Evolutionary conservation across 2,797 vertebrate species (phyloP).

Genomic region (Manis crassicaudata): DNA sequence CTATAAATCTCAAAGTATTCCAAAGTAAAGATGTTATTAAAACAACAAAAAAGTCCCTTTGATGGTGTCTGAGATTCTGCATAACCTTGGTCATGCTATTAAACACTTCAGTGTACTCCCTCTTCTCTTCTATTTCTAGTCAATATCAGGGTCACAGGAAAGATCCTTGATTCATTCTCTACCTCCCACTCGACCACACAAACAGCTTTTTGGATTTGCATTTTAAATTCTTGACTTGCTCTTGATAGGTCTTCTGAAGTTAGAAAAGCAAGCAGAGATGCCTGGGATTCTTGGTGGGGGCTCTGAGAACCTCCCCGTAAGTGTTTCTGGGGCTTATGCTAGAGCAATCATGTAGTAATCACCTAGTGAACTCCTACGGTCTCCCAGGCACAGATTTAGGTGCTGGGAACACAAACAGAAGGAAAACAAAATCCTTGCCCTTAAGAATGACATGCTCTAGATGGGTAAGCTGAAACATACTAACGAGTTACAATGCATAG

Average conservation of each 20-base stretch:
- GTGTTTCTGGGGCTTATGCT: not conserved
- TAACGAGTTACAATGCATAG: not conserved
- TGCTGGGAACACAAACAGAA: not conserved
- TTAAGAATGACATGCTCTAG: not conserved
- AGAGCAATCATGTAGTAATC: not conserved
- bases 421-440: not conserved
- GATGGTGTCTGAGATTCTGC: not conserved
- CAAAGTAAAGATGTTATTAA: not conserved
- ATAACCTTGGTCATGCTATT: not conserved
- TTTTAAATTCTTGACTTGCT: not conserved
- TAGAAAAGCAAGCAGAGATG: not conserved
- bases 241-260: slow-evolving; percentile 17
- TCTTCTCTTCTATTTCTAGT: not conserved
- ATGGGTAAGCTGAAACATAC: not conserved
- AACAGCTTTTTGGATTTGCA: not conserved
- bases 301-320: not conserved
- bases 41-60: not conserved
- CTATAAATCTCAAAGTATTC: not conserved
- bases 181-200: not conserved
- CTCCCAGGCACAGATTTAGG: not conserved
- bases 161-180: not conserved
- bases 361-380: not conserved
- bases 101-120: not conserved
- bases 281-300: not conserved
- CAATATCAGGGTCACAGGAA: not conserved